These are phyloP conservation scores for Cloeon dipterum DNA, from an alignment of 2,888 invertebrate species.

Conservation along the genomic window DNA sequence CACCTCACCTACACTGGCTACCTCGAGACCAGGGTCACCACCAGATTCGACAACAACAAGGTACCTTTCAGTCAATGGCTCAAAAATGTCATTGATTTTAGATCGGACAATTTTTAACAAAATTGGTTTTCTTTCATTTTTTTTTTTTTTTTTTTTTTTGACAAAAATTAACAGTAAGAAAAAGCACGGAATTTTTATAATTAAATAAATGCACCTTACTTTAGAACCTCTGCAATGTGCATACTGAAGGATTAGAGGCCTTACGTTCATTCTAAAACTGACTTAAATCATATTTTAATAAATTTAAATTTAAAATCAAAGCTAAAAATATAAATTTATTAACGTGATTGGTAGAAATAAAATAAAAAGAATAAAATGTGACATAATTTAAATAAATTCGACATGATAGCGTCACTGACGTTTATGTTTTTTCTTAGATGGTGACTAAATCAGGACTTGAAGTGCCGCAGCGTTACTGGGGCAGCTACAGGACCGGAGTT, in stretches of 20 bases:
- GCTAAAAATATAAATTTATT: too few species aligned
- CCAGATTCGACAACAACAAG: constrained; percentile 57
- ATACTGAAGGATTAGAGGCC: too few species aligned
- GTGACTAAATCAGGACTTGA: constrained; percentile 43
- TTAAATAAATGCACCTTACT: too few species aligned
- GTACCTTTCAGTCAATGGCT: constrained; percentile 17
- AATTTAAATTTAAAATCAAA: too few species aligned
- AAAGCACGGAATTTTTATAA: background rate
- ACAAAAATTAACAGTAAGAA: background rate
- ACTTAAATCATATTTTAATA: too few species aligned
- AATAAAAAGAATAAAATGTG: background rate
- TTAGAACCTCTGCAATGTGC: too few species aligned
- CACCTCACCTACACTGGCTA: constrained; percentile 62
- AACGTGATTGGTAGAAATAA: too few species aligned
- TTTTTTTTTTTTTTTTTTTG: constrained; percentile 5
- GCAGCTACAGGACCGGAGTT: constrained; percentile 66
- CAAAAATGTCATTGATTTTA: too few species aligned
- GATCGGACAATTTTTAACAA: background rate
- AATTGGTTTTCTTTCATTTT: background rate
- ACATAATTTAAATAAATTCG: background rate
- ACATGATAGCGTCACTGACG: background rate
- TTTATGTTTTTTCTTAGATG: constrained; percentile 24
- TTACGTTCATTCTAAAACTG: too few species aligned
- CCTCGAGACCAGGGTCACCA: constrained; percentile 69
- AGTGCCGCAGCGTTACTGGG: constrained; percentile 73